Evolutionary conservation across 2,888 invertebrate species (phyloP).

Genomic region (Brassicogethes aeneus): DNA sequence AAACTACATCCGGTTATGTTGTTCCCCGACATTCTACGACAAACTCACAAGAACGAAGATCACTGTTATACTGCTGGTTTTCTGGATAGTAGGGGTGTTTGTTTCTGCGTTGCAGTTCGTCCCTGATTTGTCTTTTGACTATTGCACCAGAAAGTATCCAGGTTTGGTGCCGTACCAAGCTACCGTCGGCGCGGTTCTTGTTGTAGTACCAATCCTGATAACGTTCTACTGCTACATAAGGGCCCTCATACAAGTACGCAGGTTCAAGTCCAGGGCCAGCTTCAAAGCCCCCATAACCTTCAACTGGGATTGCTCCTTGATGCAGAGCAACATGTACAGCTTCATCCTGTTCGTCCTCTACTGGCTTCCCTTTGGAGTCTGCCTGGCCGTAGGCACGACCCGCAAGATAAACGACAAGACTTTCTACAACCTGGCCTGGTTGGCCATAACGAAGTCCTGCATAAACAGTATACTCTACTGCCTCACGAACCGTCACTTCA

Average conservation of each 20-base stretch:
- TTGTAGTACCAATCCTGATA: conserved; percentile 49
- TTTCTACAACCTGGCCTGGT: conserved; percentile 61
- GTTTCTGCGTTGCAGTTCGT: conserved; percentile 54
- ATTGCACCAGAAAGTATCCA: conserved; percentile 49
- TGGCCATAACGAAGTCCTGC: conserved; percentile 60
- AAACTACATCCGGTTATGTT: conserved; percentile 55
- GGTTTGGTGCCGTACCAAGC: conserved; percentile 51
- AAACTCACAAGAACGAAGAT: conserved; percentile 43
- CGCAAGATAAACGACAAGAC: conserved; percentile 42
- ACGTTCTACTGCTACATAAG: conserved; percentile 48
- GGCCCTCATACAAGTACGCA: conserved; percentile 44
- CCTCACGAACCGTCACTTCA: conserved; percentile 55
- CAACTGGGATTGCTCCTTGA: conserved; percentile 53
- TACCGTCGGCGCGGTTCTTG: conserved; percentile 47
- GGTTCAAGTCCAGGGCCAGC: conserved; percentile 45
- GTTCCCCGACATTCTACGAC: conserved; percentile 45
- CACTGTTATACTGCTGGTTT: conserved; percentile 44
- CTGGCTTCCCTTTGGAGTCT: conserved; percentile 61
- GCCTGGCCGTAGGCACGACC: conserved; percentile 48
- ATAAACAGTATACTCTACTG: conserved; percentile 59
- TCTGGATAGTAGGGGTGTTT: conserved; percentile 49
- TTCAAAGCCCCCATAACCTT: conserved; percentile 56
- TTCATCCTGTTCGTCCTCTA: conserved; percentile 53
- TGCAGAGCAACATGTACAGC: conserved; percentile 55
- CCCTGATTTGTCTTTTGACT: conserved; percentile 55